These are phyloP conservation scores for Apaloderma vittatum DNA, from an alignment of 2,113 vertebrate species.

Conservation along the genomic window DNA sequence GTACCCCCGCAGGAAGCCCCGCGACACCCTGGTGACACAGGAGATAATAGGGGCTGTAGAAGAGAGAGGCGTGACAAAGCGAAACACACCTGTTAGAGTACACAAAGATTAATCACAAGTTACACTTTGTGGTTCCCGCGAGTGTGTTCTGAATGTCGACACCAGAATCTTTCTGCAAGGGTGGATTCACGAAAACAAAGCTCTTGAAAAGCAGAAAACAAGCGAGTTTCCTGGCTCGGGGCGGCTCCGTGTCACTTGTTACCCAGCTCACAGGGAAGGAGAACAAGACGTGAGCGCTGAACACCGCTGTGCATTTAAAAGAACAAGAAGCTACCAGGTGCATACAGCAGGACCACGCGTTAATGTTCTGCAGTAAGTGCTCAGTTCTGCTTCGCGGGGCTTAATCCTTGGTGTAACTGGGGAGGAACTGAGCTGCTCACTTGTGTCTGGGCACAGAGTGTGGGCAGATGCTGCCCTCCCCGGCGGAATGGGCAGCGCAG, in stretches of 20 bases:
- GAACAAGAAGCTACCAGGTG: background rate
- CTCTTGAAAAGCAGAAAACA: background rate
- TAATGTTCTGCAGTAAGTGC: fast-evolving
- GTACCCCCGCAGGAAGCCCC: background rate
- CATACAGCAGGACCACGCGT: background rate
- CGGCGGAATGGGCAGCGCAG: background rate
- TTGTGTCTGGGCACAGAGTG: too few relatives aligned
- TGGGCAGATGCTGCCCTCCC: too few relatives aligned
- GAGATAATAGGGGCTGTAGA: background rate
- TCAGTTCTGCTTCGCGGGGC: background rate
- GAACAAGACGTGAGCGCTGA: fast-evolving
- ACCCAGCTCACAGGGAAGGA: background rate
- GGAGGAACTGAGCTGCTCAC: too few relatives aligned
- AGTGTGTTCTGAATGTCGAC: background rate
- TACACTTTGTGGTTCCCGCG: background rate
- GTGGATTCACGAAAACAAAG: background rate
- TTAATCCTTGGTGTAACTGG: background rate
- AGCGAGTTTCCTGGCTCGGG: fast-evolving
- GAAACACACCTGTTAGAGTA: background rate
- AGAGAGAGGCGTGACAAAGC: background rate
- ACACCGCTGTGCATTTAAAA: background rate
- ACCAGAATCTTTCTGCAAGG: background rate
- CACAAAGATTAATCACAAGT: background rate
- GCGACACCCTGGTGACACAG: background rate
- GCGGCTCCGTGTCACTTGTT: background rate